These are phyloP conservation scores for Tachystola acroxantha DNA, from an alignment of 2,888 invertebrate species.

Conservation along the genomic window DNA sequence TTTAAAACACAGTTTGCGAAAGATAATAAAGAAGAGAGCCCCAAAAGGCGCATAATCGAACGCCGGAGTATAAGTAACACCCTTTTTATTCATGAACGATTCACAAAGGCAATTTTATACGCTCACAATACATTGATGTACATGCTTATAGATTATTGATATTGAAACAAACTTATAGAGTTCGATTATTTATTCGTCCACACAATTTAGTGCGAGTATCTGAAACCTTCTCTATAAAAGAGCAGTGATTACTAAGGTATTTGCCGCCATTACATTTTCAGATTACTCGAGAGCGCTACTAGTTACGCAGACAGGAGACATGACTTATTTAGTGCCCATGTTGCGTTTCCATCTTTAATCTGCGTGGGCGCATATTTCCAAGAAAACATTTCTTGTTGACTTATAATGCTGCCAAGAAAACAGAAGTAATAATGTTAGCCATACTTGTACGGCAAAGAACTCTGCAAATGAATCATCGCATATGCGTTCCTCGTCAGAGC, in stretches of 20 bases:
- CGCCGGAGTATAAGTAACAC: slow-evolving; percentile 33
- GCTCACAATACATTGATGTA: slow-evolving; percentile 15
- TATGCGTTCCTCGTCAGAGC: slow-evolving; percentile 69
- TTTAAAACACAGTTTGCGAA: slow-evolving; percentile 21
- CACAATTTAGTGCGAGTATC: slow-evolving; percentile 26
- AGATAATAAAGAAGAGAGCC: slow-evolving; percentile 24
- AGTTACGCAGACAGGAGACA: slow-evolving; percentile 61
- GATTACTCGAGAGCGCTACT: slow-evolving; percentile 44
- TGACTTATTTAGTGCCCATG: slow-evolving; percentile 73
- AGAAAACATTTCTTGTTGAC: slow-evolving; percentile 72
- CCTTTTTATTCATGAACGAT: slow-evolving; percentile 32
- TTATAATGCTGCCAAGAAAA: slow-evolving; percentile 71
- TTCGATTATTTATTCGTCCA: slow-evolving; percentile 3
- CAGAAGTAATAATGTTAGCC: slow-evolving; percentile 73
- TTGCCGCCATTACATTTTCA: slow-evolving; percentile 41
- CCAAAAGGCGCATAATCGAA: slow-evolving; percentile 28
- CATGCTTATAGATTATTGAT: slow-evolving; percentile 7
- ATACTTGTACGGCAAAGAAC: slow-evolving; percentile 68
- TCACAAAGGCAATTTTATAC: slow-evolving; percentile 13
- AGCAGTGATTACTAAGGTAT: slow-evolving; percentile 28
- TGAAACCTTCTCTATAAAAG: slow-evolving; percentile 23
- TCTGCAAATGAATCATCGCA: slow-evolving; percentile 76
- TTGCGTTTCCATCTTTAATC: slow-evolving; percentile 73
- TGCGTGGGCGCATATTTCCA: slow-evolving; percentile 75
- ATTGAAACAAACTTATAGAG: slow-evolving; percentile 12